A percentile compares a stretch with the other conserved stretches of the same genome.
Evolutionary conservation across 2,888 invertebrate species (phyloP).

Genomic region (Periphyllus acericola): DNA sequence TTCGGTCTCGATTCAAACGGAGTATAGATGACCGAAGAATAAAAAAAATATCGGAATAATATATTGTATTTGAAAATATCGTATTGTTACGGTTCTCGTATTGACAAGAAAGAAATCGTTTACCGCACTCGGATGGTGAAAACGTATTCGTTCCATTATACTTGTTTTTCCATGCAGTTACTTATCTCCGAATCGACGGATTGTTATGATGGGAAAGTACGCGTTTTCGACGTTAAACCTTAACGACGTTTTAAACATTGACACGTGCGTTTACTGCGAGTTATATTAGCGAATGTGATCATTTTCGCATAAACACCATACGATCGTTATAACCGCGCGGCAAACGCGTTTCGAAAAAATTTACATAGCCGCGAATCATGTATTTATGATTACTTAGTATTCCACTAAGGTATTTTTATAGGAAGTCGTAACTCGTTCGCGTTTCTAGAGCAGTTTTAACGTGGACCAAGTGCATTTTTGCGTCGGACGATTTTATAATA

Average conservation of each 20-base stretch:
- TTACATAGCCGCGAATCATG: neutral
- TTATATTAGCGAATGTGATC: neutral
- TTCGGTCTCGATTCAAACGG: neutral
- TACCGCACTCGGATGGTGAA: neutral
- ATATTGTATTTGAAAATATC: neutral
- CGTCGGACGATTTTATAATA: too few species aligned
- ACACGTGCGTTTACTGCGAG: neutral
- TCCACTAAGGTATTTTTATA: too few species aligned
- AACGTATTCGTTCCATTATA: neutral
- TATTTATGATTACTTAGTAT: too few species aligned
- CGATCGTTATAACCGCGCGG: neutral
- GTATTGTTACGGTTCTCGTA: neutral
- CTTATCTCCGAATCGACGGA: neutral
- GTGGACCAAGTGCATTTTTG: too few species aligned
- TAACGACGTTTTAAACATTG: neutral
- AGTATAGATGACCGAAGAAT: neutral
- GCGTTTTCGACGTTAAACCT: neutral
- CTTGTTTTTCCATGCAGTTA: neutral
- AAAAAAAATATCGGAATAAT: neutral
- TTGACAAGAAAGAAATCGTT: neutral
- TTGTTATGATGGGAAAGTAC: neutral
- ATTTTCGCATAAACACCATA: neutral
- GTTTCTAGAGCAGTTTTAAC: too few species aligned
- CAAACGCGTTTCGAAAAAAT: neutral
- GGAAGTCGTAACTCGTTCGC: too few species aligned